Evolutionary conservation across 2,888 invertebrate genomes (phyloP), one percentile per base, ranked within the genome.

Genomic region (Adelphocoris suturalis): DNA sequence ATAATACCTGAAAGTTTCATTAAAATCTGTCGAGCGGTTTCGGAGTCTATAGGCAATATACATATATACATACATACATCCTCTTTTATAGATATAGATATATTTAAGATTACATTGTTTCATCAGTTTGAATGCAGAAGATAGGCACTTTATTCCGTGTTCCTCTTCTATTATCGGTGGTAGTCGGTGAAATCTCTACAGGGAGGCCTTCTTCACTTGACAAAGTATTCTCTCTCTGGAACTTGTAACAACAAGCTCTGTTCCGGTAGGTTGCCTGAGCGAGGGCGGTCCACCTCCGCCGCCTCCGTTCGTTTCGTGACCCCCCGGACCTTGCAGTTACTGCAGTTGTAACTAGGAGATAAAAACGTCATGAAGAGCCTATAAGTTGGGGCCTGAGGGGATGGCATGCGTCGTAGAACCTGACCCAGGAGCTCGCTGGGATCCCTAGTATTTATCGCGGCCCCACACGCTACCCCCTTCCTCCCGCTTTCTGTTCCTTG

Each of bases 321-420:
- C 78, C 19, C 78, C 47, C 47, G 47, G 78, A 78, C 78, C 78
- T 46, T 78, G 78, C 78, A 46, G 46, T 19, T 78, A 78, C 78
- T 78, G 78, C 78, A 78, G 78, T 78, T 78, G 78, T 78, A 78
- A 37, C 78, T 19, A 78, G 14, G 46, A 78, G 78, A 78, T 78
- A 78, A 78, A 78, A 78, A 78, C 78, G 78, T 78, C 78, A 78
- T 78, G 78, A 78, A 47, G 47, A 78, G 78, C 78, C 78, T 78
- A 78, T 46, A 78, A 78, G 78, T 78, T 78, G 46, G 19, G 9
- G 16, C n/a, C 5, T 11, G 11, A 46, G 78, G 23, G 68, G 68
- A 68, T 78, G 47, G 78, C 46, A 46, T 78, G 37, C 47, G 78
- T 46, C 47, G 46, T 78, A n/a, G 78, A 46, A 19, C 37, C 46